phyloP scores from a whole-genome alignment of 2,888 invertebrate species.

The Isoperla grammatica region DNA sequence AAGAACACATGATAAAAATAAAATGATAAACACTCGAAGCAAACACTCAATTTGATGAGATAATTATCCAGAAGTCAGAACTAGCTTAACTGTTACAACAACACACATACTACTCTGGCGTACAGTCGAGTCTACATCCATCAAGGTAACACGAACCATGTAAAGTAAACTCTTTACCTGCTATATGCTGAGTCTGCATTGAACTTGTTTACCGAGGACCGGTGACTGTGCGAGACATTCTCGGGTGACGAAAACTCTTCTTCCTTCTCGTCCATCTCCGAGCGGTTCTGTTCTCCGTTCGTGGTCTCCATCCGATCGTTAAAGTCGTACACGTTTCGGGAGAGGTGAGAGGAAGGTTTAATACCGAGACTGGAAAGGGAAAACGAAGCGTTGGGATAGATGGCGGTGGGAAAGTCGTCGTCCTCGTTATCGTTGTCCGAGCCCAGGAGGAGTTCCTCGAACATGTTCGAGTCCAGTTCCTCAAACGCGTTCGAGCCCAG shows the following conservation, averaged over 20 bases:
- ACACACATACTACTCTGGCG: no score
- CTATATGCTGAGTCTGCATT: constrained; percentile 75
- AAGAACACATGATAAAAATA: no score
- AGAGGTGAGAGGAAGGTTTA: constrained; percentile 2
- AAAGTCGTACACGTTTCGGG: background rate
- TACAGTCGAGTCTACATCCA: no score
- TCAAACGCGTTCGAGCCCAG: background rate
- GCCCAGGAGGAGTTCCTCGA: no score
- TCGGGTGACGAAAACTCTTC: constrained; percentile 10
- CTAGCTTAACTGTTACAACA: no score
- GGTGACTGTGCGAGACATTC: background rate
- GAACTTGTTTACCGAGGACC: constrained; percentile 39
- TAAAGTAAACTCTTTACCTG: constrained; percentile 74
- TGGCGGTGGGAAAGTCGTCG: constrained; percentile 8
- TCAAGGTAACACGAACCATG: no score
- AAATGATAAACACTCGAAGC: no score
- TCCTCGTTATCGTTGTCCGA: constrained; percentile 22
- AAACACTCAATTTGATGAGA: no score
- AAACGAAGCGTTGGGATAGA: constrained; percentile 10
- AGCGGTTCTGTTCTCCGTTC: background rate
- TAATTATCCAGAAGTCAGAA: no score
- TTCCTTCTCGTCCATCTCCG: background rate
- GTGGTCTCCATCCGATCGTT: background rate
- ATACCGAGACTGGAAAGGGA: constrained; percentile 20
- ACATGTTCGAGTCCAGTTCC: background rate